A percentile compares a stretch with the other conserved stretches of the same genome.
phyloP scores from a whole-genome alignment of 1,140 invertebrate species.

The Caenorhabditis elegans region WBcel235 BX284602.5:4852501-4853000 shows the following conservation, averaged over 20 bases:
- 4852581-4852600: conserved; percentile 51
- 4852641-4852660: conserved; percentile 54
- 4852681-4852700: conserved; percentile 58
- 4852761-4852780: background rate
- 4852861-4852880: conserved; percentile 55
- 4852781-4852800: conserved; percentile 46
- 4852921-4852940: conserved; percentile 47
- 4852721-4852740: conserved; percentile 37
- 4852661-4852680: conserved; percentile 54
- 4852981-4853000: no score
- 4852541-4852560: conserved; percentile 4
- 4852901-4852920: conserved; percentile 44
- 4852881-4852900: conserved; percentile 51
- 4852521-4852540: conserved; percentile 45
- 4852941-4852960: no score
- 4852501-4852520: conserved; percentile 56
- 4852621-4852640: conserved; percentile 55
- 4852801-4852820: conserved; percentile 43
- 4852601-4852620: conserved; percentile 57
- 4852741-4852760: conserved; percentile 44
- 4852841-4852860: conserved; percentile 36
- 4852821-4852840: conserved; percentile 34
- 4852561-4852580: conserved; percentile 40
- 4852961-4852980: no score
- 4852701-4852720: conserved; percentile 52